phyloP scores from a whole-genome alignment of 92 coral and sea anemone species.

The Epizoanthus illoricatus region DNA sequence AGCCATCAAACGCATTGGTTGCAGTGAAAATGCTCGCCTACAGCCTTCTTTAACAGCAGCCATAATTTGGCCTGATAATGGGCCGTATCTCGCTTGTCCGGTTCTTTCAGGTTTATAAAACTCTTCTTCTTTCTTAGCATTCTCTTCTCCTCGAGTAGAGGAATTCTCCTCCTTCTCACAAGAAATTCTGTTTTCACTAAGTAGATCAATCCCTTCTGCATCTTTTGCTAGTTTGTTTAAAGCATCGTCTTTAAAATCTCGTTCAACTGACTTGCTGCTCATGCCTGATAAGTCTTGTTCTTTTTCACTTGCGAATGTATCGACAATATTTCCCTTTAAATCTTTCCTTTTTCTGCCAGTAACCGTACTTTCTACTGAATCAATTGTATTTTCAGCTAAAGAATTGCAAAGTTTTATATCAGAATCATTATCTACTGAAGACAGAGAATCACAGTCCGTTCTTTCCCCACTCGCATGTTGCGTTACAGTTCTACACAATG shows the following conservation, averaged over 20 bases:
- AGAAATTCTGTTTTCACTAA: not conserved
- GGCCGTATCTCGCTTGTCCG: slow-evolving; percentile 56
- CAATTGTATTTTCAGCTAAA: not conserved
- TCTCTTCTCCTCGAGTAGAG: not conserved
- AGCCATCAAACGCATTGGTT: slow-evolving; percentile 95
- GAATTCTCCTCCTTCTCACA: not conserved
- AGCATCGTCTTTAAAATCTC: not conserved
- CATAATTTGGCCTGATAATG: slow-evolving; percentile 96
- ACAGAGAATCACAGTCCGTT: not conserved
- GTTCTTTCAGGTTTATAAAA: not conserved
- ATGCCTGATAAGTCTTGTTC: not conserved
- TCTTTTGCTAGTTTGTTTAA: not conserved
- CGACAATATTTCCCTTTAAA: not conserved
- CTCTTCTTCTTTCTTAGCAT: not conserved
- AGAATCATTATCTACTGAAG: not conserved
- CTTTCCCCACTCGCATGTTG: not conserved
- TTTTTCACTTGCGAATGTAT: not conserved
- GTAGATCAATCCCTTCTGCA: not conserved
- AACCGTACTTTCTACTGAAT: not conserved
- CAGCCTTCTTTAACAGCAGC: slow-evolving; percentile 99
- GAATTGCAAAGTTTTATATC: too few species aligned
- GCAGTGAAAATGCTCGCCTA: slow-evolving; percentile 89
- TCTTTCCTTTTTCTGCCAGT: not conserved
- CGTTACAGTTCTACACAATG: not conserved
- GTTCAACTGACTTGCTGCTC: not conserved